phyloP scores from a whole-genome alignment of 2,888 invertebrate genomes.

The Aquatica leii region DNA sequence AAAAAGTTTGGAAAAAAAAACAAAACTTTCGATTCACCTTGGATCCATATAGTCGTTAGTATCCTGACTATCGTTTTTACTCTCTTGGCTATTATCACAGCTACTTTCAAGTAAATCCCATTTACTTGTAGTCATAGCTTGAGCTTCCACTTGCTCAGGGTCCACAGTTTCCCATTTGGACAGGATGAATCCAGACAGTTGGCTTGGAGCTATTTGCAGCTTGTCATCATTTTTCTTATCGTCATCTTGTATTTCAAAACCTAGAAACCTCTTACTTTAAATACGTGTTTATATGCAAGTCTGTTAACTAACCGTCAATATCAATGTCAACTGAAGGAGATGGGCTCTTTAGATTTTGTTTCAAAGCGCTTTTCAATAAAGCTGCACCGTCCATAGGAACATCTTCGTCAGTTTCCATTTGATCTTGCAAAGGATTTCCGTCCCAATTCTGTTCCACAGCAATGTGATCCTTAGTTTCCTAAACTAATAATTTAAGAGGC shows the following conservation, averaged over 20 bases:
- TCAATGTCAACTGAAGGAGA: constrained; percentile 62
- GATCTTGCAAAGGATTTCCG: constrained; percentile 69
- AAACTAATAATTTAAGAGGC: background rate
- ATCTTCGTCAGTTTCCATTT: constrained; percentile 66
- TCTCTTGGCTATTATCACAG: constrained; percentile 58
- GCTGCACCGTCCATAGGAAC: constrained; percentile 83
- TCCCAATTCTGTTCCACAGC: constrained; percentile 70
- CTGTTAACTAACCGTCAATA: constrained; percentile 70
- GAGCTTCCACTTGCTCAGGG: constrained; percentile 81
- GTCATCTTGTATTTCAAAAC: constrained; percentile 32
- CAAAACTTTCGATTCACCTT: too few relatives aligned
- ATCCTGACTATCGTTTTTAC: constrained; percentile 57
- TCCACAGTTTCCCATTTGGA: constrained; percentile 98
- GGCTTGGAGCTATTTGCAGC: constrained; percentile 52
- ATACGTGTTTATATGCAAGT: too few relatives aligned
- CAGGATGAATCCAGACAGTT: constrained; percentile 80
- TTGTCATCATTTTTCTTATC: constrained; percentile 43
- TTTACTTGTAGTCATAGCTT: constrained; percentile 87
- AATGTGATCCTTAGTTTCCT: constrained; percentile 51
- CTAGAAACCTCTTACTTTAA: too few relatives aligned
- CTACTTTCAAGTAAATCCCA: constrained; percentile 80
- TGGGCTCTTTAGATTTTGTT: constrained; percentile 58
- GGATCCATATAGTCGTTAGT: constrained; percentile 58
- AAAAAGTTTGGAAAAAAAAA: too few relatives aligned
- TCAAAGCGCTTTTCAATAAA: constrained; percentile 74